These are phyloP conservation scores for Trachelipus rathkii DNA, from an alignment of 1,140 invertebrate species.

Conservation along the genomic window DNA sequence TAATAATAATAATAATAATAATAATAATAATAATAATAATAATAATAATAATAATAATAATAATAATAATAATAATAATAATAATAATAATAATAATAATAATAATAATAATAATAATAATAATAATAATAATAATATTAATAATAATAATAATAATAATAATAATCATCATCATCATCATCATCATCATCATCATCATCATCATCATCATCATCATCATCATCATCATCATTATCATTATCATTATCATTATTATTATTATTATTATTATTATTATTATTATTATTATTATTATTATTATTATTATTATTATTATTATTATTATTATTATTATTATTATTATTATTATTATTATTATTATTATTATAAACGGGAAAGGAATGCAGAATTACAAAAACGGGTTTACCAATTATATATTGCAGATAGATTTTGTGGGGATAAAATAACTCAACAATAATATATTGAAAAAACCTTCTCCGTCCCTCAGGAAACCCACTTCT, in stretches of 20 bases:
- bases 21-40: no score
- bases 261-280: constrained; percentile 7
- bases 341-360: background rate
- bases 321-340: constrained; percentile 14
- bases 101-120: background rate
- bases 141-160: background rate
- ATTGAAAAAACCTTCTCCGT: no score
- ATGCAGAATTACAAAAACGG: no score
- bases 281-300: constrained; percentile 11
- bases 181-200: constrained; percentile 10
- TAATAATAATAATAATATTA: background rate
- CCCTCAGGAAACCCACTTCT: no score
- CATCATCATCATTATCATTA: constrained; percentile 11
- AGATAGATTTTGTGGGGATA: no score
- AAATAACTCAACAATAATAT: no score
- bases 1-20: no score
- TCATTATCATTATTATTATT: constrained; percentile 11
- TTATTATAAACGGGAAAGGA: background rate
- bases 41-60: background rate
- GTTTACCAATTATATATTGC: no score
- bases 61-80: background rate
- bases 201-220: constrained; percentile 11
- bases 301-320: constrained; percentile 11
- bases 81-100: background rate
- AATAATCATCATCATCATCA: no score